Conservation (phyloP, 2,797 vertebrate species). For the Poecilia velifera region DNA sequence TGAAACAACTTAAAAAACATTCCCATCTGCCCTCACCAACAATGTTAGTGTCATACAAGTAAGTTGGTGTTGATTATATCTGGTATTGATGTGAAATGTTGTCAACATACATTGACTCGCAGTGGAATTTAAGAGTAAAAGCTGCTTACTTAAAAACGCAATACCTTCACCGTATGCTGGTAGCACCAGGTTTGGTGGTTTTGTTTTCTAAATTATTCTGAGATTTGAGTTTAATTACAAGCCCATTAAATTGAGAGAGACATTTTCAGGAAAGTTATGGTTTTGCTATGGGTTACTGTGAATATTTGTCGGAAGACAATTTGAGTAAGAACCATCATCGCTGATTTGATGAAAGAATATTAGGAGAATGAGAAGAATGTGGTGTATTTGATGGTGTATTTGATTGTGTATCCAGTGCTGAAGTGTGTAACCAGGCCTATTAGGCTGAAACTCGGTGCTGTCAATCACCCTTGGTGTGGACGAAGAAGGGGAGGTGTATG, state of each 20-base stretch:
- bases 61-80: not conserved
- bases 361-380: constrained; percentile 10
- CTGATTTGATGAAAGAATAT: constrained; percentile 17
- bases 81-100: not conserved
- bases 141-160: not conserved
- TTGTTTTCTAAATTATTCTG: not conserved
- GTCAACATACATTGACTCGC: not conserved
- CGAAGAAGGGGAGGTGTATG: constrained; percentile 68
- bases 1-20: not conserved
- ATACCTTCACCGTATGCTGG: no score
- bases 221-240: not conserved
- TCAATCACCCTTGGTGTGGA: constrained; percentile 84
- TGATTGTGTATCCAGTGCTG: constrained; percentile 52
- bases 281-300: not conserved
- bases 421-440: constrained; percentile 77
- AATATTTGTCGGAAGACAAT: not conserved
- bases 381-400: constrained; percentile 5
- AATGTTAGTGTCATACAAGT: not conserved
- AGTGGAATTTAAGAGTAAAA: not conserved
- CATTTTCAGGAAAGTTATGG: not conserved
- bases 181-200: not conserved
- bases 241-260: not conserved
- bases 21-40: not conserved
- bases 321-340: not conserved
- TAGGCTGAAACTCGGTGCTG: constrained; percentile 85